A percentile compares a stretch with the other conserved stretches of the same genome.
phyloP scores from a whole-genome alignment of 2,113 vertebrate genomes.

The Stictonetta naevosa region DNA sequence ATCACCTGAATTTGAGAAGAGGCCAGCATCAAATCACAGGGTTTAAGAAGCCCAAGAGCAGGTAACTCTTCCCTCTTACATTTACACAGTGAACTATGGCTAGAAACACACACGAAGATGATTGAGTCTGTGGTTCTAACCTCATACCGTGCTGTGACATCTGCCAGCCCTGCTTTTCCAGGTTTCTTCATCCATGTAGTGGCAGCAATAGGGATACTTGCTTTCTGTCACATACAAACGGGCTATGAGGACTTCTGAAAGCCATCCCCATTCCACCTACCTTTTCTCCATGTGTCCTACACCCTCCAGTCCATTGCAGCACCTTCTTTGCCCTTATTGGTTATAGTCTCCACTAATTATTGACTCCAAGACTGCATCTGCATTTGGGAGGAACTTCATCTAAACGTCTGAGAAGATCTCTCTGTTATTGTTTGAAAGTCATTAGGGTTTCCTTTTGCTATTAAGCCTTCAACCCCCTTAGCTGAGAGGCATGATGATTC shows the following conservation, averaged over 20 bases:
- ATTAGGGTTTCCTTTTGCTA: not conserved
- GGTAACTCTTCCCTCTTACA: not conserved
- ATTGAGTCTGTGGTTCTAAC: not conserved
- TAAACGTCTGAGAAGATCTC: not conserved
- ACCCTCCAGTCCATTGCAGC: not conserved
- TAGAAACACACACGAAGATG: not conserved
- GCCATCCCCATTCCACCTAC: not conserved
- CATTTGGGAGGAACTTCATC: not conserved
- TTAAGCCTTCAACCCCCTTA: not conserved
- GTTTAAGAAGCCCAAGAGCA: not conserved
- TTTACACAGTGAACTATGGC: not conserved
- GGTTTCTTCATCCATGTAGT: not conserved
- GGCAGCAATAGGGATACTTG: not conserved
- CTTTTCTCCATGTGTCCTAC: not conserved
- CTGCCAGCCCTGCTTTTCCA: not conserved
- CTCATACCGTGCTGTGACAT: not conserved
- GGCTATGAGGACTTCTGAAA: not conserved
- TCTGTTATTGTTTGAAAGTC: not conserved
- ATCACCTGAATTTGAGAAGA: not conserved
- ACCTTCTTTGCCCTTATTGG: not conserved
- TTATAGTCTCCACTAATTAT: not conserved
- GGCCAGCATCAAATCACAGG: fast-evolving
- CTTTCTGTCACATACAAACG: not conserved
- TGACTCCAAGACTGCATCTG: not conserved
- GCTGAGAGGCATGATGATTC: not conserved